A percentile compares a stretch with the other conserved stretches of the same genome.
Evolutionary conservation across 1,140 invertebrate genomes (phyloP).

Genomic region (Lepidurus packardi): DNA sequence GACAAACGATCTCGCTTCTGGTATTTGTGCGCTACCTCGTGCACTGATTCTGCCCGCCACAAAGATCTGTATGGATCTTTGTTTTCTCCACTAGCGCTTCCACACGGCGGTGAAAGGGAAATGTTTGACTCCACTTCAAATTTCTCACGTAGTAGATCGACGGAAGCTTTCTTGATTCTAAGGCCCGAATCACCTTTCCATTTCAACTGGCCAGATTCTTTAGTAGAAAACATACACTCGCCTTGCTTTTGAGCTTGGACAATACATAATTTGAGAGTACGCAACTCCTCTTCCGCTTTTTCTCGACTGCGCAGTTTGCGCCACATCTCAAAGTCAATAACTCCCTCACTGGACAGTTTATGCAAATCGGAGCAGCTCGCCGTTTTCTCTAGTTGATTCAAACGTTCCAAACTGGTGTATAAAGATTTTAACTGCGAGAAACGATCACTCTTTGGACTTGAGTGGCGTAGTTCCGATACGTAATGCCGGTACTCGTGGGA

Average conservation of each 20-base stretch:
- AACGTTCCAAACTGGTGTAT: constrained; percentile 76
- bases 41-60: constrained; percentile 47
- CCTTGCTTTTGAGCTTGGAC: constrained; percentile 71
- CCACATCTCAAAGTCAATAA: constrained; percentile 82
- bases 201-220: constrained; percentile 60
- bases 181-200: constrained; percentile 72
- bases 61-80: not conserved
- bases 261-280: constrained; percentile 67
- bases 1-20: constrained; percentile 2
- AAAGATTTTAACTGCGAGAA: constrained; percentile 81
- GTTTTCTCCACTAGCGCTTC: constrained; percentile 31
- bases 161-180: constrained; percentile 73
- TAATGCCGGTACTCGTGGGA: not conserved
- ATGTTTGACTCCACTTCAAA: constrained; percentile 37
- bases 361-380: constrained; percentile 63
- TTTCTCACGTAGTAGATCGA: constrained; percentile 62
- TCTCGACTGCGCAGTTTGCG: constrained; percentile 69
- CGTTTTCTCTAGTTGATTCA: constrained; percentile 73
- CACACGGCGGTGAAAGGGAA: not conserved
- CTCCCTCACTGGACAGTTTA: constrained; percentile 59
- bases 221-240: constrained; percentile 71
- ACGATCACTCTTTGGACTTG: constrained; percentile 29
- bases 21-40: constrained; percentile 20
- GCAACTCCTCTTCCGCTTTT: constrained; percentile 72
- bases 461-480: constrained; percentile 9